These are phyloP conservation scores for Lytechinus pictus DNA, from an alignment of 35 echinoderm and acorn worm genomes.

Conservation along the genomic window DNA sequence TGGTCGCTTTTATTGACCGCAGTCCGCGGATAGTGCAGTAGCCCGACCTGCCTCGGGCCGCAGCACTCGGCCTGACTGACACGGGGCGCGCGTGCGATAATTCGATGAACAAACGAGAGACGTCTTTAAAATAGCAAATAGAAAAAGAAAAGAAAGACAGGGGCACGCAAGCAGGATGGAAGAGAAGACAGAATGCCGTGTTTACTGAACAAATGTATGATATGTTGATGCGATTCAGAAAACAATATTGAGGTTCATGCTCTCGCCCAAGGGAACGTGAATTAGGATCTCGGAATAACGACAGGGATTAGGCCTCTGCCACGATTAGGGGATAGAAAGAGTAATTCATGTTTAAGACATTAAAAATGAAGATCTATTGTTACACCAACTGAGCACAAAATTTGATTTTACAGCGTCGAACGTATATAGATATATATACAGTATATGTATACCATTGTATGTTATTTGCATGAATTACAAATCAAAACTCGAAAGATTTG, in stretches of 20 bases:
- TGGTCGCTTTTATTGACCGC: conserved; percentile 24
- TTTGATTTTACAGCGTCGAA: background rate
- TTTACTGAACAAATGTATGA: conserved; percentile 48
- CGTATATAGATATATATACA: too few relatives aligned
- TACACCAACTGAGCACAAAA: background rate
- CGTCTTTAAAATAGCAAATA: background rate
- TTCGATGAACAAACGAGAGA: background rate
- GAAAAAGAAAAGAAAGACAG: conserved; percentile 6
- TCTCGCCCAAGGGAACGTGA: background rate
- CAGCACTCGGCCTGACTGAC: background rate
- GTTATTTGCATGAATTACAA: too few relatives aligned
- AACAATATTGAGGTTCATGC: conserved; percentile 6
- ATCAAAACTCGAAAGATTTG: too few relatives aligned
- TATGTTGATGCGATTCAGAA: conserved; percentile 44
- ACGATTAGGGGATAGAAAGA: background rate
- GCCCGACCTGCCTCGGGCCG: background rate
- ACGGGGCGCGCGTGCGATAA: conserved; percentile 15
- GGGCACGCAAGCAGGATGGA: background rate
- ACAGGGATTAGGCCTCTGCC: background rate
- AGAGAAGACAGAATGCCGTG: background rate
- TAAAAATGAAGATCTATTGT: background rate
- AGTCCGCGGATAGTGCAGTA: background rate
- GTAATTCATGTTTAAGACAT: background rate
- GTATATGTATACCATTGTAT: too few relatives aligned
- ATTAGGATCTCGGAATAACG: background rate